phyloP scores from a whole-genome alignment of 2,113 vertebrate species.

The Cygnus atratus region DNA sequence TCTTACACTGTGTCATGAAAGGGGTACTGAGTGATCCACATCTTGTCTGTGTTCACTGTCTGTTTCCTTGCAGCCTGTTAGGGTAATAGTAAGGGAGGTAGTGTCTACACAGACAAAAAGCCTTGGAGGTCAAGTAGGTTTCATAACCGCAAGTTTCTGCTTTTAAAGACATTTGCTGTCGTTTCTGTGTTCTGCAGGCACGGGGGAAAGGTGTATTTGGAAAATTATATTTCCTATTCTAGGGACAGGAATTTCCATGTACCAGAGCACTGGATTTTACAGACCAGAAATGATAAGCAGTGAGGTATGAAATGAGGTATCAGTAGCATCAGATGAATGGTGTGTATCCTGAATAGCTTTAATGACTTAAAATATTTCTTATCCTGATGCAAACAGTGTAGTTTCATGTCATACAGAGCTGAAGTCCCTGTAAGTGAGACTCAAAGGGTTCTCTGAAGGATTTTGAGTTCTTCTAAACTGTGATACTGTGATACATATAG shows the following conservation, averaged over 20 bases:
- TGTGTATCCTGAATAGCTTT: background rate
- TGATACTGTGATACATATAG: background rate
- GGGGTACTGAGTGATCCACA: background rate
- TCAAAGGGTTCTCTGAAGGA: background rate
- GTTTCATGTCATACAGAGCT: background rate
- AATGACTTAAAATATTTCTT: background rate
- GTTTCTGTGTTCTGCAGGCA: background rate
- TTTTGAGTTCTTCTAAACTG: background rate
- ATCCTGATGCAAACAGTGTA: background rate
- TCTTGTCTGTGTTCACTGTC: background rate
- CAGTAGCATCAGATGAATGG: background rate
- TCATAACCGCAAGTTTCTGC: background rate
- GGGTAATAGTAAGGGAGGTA: background rate
- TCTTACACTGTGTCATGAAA: background rate
- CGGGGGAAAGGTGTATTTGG: background rate
- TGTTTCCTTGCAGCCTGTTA: fast-evolving
- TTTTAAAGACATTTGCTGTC: background rate
- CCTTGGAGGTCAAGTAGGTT: background rate
- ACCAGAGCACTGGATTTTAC: background rate
- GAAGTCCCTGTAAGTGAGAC: background rate
- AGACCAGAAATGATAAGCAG: background rate
- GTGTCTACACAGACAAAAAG: background rate
- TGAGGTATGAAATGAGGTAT: background rate
- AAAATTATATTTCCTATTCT: background rate
- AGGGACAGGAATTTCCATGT: background rate